Evolutionary conservation across 2,888 invertebrate genomes (phyloP), one percentile per base, ranked within the genome.

Genomic region (Stenodema calcarata): DNA sequence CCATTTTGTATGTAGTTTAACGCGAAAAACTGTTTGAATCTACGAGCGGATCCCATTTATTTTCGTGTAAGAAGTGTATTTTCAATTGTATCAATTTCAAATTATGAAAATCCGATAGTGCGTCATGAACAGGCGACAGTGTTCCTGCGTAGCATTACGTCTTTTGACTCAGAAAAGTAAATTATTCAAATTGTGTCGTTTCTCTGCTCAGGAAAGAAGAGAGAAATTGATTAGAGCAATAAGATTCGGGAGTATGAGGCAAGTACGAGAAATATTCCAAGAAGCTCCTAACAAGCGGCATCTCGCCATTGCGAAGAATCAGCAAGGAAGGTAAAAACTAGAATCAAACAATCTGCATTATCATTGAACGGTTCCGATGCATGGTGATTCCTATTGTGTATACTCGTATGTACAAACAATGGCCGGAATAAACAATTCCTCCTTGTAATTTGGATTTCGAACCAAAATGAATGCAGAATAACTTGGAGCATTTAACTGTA

Each of bases 171-270:
- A n/a, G n/a, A n/a, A n/a, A n/a, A n/a, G n/a, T n/a, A n/a, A n/a
- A 12, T 11, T 2, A 78, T 42, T 80, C 27, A 9, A 35, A 35
- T 35, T 35, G n/a, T 35, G 18, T 28, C 28, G 30, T 7, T 54
- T 54, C 12, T n/a, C 23, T 70, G 89, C 89, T 41, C 89, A 96
- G 95, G 95, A 96, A 90, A 93, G 94, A 86, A 93, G 97, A 0
- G 96, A 97, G 90, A 92, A 94, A 50, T 93, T 97, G 0, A 96
- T 97, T 90, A 93, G 93, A 81, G 94, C 95, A 0, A 94, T 96
- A 85, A 91, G 95, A 75, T 91, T 92, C 18, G 95, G 95, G 0
- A 94, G 95, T 87, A 90, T 88, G 44, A 50, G 75, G 28, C 88
- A 89, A 79, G 89, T 90, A 30, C 75, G 87, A 42, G 89, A 90